Base-by-base conservation (phyloP, 2,113 vertebrate genomes). In the Callopanchax toddi region DNA sequence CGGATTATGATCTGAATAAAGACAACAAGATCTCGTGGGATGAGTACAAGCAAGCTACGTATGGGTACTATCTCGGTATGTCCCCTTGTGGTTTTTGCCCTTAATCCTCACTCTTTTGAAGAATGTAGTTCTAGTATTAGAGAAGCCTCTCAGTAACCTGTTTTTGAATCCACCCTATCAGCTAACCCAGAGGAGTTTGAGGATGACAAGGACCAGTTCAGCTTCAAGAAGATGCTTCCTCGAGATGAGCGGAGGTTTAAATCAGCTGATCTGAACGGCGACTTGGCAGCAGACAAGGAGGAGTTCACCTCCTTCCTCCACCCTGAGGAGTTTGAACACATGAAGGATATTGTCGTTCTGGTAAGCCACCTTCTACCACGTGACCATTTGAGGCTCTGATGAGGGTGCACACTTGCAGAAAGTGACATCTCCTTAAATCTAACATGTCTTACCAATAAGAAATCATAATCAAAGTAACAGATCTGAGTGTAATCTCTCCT, bases 261-360 rank as follows among this genome's bases (percentile, higher is more conserved):
- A 79, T 67, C 87, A 0, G 96, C 97, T 5, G 97, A 99, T 76
- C 71, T 94, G 20, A 85, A 98, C 11, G 83, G 93, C 8, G 96
- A 99, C 77, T 69, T 85, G 71, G 86, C 85, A 20, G 94, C 96
- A 16, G 97, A 95, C 57, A 90, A 92, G 43, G 97, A 99, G 66
- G 97, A 99, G 86, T 99, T 99, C 90, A 99, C 95, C 0, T 87
- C 96, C 57, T 99, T 99, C 74, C 93, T 99, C 61, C 97, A 99
- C 78, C 97, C 97, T 0, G 97, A 99, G 82, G 97, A 99, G 85
- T 98, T 99, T 77, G 96, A 97, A 40, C 96, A 97, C 57, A 99
- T 99, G 97, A 98, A 92, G 80, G 95, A 95, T 69, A 96, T 95
- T 2, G 97, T 99, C 59, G 92, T 99, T 83, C 86, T 94, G 88